Evolutionary conservation across 2,888 invertebrate species (phyloP), one percentile per base, ranked within the genome.

Genomic region (Clepsis dumicolana): DNA sequence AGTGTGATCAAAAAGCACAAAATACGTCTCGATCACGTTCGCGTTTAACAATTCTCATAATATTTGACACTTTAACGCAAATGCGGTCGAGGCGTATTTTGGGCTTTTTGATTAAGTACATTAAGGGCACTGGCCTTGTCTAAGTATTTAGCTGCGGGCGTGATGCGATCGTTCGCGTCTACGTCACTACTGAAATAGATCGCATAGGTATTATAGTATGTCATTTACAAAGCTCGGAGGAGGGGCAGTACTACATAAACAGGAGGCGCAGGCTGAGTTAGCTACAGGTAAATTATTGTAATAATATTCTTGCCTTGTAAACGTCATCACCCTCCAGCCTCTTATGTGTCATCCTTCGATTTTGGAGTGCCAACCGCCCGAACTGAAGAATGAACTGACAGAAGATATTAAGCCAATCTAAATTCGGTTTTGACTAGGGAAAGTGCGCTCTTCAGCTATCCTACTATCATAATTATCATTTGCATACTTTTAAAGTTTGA

Each of bases 371-470:
- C 89, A 87, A 62, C 86, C 85, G 63, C 87, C 78, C 64, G 88
- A 83, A 74, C 84, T 86, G 86, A 90, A 88, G 86, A 89, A 88
- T 21, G 87, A 88, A 80, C 89, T 89, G 78, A 80, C 71, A 82
- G 70, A 81, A 78, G 62, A 41, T 60, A 32, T 52, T 67, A 32
- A 65, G 41, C 50, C 32, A 63, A 52, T 52, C 53, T 62, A 16
- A 41, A 59, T 64, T 41, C 24, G 25, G 41, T 48, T 32, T 0
- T 32, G 44, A 53, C 48, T 32, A 21, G 12, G 2, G 5, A 5
- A 54, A 12, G 7, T 48, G 48, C 21, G 21, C 10, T 21, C 21
- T 48, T 21, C 48, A 48, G 12, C 21, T 48, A 21, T 18, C 44
- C 18, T 44, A 18, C 8, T 18, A 44, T 18, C 1, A 2, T 44